phyloP scores from a whole-genome alignment of 2,888 invertebrate species.

The Nebria brevicollis region DNA sequence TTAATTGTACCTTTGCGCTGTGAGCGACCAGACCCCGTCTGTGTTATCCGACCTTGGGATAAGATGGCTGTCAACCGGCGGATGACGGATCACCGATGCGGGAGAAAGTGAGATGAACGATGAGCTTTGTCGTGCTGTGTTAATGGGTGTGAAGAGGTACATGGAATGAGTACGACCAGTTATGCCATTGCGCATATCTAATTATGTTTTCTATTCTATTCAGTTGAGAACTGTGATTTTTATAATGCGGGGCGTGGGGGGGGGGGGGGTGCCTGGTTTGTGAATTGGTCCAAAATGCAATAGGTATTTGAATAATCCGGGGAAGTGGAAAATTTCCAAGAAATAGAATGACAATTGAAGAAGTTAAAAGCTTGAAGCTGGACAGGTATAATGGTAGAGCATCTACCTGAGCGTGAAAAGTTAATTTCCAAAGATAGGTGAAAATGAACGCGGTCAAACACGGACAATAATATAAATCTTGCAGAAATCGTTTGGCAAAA shows the following conservation, averaged over 20 bases:
- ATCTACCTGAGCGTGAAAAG: conserved; percentile 34
- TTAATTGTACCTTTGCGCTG: too few relatives aligned
- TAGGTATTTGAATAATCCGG: too few relatives aligned
- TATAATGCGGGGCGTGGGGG: too few relatives aligned
- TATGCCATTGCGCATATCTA: background rate
- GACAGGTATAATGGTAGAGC: background rate
- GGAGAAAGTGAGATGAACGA: background rate
- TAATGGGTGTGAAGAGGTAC: background rate
- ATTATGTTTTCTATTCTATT: too few relatives aligned
- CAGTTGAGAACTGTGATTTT: too few relatives aligned
- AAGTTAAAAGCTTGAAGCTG: too few relatives aligned
- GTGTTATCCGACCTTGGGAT: background rate
- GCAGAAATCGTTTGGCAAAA: conserved; percentile 20
- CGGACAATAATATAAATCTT: conserved; percentile 31
- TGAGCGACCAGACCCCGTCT: background rate
- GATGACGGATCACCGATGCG: background rate
- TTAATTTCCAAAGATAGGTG: conserved; percentile 32
- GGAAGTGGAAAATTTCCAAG: too few relatives aligned
- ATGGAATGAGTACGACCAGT: background rate
- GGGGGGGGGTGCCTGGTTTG: too few relatives aligned
- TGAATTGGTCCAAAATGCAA: too few relatives aligned
- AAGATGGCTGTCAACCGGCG: background rate
- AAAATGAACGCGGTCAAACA: conserved; percentile 21
- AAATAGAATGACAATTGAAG: background rate
- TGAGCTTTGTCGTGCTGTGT: background rate